Evolutionary conservation across 2,888 invertebrate species (phyloP).

Genomic region (Hirtodrosophila duncani): DNA sequence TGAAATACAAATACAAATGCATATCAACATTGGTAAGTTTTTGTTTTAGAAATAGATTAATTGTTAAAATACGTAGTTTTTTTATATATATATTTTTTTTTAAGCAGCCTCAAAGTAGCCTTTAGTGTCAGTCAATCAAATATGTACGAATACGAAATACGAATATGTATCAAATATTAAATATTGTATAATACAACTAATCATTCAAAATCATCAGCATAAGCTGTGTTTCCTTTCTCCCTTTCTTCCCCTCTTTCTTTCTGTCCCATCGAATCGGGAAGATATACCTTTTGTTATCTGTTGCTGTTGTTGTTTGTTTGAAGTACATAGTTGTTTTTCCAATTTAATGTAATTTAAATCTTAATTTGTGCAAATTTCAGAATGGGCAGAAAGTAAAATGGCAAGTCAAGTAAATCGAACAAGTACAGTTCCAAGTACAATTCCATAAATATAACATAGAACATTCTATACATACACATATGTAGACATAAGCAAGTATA

Average conservation of each 20-base stretch:
- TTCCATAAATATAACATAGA: constrained; percentile 19
- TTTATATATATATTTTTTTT: constrained; percentile 32
- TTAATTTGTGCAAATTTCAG: constrained; percentile 68
- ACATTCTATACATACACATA: constrained; percentile 22
- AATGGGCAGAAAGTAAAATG: constrained; percentile 77
- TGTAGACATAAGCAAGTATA: constrained; percentile 5
- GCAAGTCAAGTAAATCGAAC: constrained; percentile 54
- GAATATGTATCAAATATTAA: constrained; percentile 14
- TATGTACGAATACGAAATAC: constrained; percentile 42
- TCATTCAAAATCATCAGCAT: no score
- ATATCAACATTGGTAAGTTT: constrained; percentile 43
- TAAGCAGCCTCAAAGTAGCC: constrained; percentile 57
- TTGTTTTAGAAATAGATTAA: constrained; percentile 15
- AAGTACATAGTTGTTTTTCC: constrained; percentile 53
- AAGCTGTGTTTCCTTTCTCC: constrained; percentile 13
- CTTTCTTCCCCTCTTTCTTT: no score
- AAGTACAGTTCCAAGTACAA: constrained; percentile 36
- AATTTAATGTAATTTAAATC: constrained; percentile 21
- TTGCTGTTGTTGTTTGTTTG: constrained; percentile 20
- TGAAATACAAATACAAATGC: constrained; percentile 48
- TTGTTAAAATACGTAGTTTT: constrained; percentile 15
- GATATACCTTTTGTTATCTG: constrained; percentile 9
- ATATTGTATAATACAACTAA: constrained; percentile 20
- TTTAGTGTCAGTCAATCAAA: constrained; percentile 79
- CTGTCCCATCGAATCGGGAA: no score